Percentiles rank a stretch among this genome's conserved stretches.
These are phyloP conservation scores for Poeciliopsis paucimaculata DNA, from an alignment of 2,797 vertebrate genomes.

Conservation along the genomic window DNA sequence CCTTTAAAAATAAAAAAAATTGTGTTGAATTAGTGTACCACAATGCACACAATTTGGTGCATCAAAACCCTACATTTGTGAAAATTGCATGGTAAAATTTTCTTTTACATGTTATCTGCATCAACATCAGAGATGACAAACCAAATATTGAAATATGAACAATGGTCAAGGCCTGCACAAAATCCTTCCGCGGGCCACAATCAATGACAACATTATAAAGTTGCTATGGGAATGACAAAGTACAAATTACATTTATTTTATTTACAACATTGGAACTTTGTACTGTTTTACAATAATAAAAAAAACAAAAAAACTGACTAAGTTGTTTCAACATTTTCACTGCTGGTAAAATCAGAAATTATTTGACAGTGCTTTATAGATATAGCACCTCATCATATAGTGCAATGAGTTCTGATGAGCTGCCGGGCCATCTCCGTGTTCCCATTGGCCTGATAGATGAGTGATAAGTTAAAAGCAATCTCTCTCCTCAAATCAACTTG, in stretches of 20 bases:
- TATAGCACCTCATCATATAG: conserved; percentile 28
- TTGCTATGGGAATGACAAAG: background rate
- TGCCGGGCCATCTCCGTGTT: conserved; percentile 63
- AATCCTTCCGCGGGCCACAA: background rate
- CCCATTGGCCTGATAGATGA: conserved; percentile 72
- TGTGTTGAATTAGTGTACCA: too few relatives aligned
- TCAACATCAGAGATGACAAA: background rate
- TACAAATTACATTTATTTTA: background rate
- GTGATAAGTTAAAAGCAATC: conserved; percentile 73
- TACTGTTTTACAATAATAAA: background rate
- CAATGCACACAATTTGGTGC: background rate
- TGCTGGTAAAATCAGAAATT: background rate
- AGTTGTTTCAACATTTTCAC: background rate
- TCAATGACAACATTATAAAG: background rate
- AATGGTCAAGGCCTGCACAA: background rate
- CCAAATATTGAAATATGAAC: background rate
- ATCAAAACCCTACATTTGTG: background rate
- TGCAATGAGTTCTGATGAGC: conserved; percentile 61
- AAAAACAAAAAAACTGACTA: background rate
- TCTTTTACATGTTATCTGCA: background rate
- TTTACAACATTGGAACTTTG: background rate
- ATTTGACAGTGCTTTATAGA: background rate
- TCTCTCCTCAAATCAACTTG: conserved; percentile 72
- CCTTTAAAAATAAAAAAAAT: too few relatives aligned
- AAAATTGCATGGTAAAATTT: background rate